phyloP scores from a whole-genome alignment of 2,888 invertebrate species.

The Tetranychus truncatus region DNA sequence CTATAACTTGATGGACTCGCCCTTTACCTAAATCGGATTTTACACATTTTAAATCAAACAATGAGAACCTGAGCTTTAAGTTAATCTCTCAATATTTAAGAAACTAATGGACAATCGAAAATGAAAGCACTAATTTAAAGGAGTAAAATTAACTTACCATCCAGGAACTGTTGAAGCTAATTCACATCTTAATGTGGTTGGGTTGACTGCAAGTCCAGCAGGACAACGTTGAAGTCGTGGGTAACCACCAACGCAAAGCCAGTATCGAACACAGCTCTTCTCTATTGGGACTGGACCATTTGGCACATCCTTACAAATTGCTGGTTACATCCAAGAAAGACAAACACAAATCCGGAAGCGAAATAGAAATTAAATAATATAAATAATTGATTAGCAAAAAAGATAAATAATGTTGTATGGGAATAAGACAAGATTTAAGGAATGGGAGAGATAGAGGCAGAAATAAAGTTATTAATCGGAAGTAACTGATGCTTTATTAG shows the following conservation, averaged over 20 bases:
- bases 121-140: too few relatives aligned
- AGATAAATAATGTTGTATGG: neutral
- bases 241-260: constrained; percentile 84
- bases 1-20: neutral
- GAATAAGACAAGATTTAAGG: neutral
- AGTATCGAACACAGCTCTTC: constrained; percentile 79
- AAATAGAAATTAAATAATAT: neutral
- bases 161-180: constrained; percentile 26
- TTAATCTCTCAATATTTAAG: too few relatives aligned
- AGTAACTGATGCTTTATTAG: too few relatives aligned
- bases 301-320: constrained; percentile 71
- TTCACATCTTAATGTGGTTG: constrained; percentile 25
- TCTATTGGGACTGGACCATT: constrained; percentile 77
- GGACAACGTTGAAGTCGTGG: constrained; percentile 64
- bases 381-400: neutral
- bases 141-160: constrained; percentile 23
- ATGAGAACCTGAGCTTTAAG: neutral
- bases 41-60: neutral
- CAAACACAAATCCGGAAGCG: neutral
- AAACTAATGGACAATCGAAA: too few relatives aligned
- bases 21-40: neutral
- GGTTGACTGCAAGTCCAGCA: constrained; percentile 27
- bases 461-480: neutral
- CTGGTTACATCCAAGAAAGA: constrained; percentile 37
- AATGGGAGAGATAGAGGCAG: constrained; percentile 11